These are phyloP conservation scores for Helicoverpa assulta DNA, from an alignment of 2,888 invertebrate genomes.

Conservation along the genomic window DNA sequence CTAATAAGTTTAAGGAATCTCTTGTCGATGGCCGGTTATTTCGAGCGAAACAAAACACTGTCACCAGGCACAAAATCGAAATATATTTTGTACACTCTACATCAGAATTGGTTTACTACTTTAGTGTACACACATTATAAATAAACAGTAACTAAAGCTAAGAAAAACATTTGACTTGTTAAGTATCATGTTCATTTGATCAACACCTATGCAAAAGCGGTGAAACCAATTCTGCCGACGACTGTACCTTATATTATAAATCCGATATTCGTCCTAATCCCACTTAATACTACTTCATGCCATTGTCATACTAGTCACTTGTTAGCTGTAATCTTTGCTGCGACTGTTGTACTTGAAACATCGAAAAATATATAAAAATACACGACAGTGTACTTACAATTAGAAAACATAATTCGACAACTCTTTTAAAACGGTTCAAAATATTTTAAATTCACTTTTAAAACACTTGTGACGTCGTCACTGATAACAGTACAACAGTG, in stretches of 20 bases:
- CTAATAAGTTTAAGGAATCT: slow-evolving; percentile 43
- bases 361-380: slow-evolving; percentile 28
- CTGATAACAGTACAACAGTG: slow-evolving; percentile 65
- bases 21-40: slow-evolving; percentile 59
- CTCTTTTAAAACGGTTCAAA: slow-evolving; percentile 36
- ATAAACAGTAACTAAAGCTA: slow-evolving; percentile 28
- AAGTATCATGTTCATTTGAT: slow-evolving; percentile 38
- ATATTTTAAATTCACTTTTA: slow-evolving; percentile 19
- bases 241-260: slow-evolving; percentile 68
- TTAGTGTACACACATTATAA: slow-evolving; percentile 43
- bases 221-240: slow-evolving; percentile 70
- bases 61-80: slow-evolving; percentile 62
- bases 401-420: slow-evolving; percentile 32
- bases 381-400: slow-evolving; percentile 18
- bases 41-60: slow-evolving; percentile 44
- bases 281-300: slow-evolving; percentile 71
- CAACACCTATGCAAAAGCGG: slow-evolving; percentile 43
- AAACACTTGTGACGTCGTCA: slow-evolving; percentile 14
- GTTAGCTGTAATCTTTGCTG: slow-evolving; percentile 69
- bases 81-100: slow-evolving; percentile 67
- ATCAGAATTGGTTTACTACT: slow-evolving; percentile 73
- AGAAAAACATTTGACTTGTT: slow-evolving; percentile 36
- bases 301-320: slow-evolving; percentile 77
- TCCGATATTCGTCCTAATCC: slow-evolving; percentile 74
- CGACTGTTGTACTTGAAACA: slow-evolving; percentile 68